Evolutionary conservation across 2,113 vertebrate genomes (phyloP).

Genomic region (Struthio camelus): DNA sequence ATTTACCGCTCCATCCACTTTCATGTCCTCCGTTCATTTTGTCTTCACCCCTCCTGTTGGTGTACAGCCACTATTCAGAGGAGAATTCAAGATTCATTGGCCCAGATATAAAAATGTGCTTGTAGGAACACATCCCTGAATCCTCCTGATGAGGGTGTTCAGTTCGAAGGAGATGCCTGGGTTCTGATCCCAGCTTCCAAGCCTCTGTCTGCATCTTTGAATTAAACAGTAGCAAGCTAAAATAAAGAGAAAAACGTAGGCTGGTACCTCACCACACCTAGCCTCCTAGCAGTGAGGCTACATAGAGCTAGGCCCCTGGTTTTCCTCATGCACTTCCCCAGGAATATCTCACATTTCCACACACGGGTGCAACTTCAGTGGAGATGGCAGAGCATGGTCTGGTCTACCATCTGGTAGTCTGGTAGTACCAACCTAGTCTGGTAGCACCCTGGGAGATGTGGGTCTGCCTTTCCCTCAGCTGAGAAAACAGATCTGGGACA

Average conservation of each 20-base stretch:
- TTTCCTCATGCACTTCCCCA: background rate
- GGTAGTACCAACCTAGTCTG: background rate
- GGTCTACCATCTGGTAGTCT: too few relatives aligned
- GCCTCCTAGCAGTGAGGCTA: background rate
- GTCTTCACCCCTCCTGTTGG: background rate
- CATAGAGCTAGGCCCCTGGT: background rate
- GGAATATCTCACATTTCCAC: background rate
- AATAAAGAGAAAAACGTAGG: background rate
- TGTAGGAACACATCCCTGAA: background rate
- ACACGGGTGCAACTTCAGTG: background rate
- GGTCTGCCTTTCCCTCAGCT: background rate
- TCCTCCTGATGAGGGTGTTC: background rate
- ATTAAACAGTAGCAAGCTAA: background rate
- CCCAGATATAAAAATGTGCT: background rate
- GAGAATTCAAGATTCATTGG: background rate
- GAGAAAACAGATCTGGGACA: background rate
- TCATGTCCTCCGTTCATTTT: background rate
- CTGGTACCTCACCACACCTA: background rate
- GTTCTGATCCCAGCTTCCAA: too few relatives aligned
- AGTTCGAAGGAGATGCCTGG: background rate
- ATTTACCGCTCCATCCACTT: background rate
- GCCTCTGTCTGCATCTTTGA: background rate
- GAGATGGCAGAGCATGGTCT: too few relatives aligned
- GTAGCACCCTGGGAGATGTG: rapidly evolving
- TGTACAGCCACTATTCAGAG: background rate